A percentile compares a stretch with the other conserved stretches of the same genome.
Conservation (phyloP, 2,797 vertebrate genomes). For the Clamator glandarius region DNA sequence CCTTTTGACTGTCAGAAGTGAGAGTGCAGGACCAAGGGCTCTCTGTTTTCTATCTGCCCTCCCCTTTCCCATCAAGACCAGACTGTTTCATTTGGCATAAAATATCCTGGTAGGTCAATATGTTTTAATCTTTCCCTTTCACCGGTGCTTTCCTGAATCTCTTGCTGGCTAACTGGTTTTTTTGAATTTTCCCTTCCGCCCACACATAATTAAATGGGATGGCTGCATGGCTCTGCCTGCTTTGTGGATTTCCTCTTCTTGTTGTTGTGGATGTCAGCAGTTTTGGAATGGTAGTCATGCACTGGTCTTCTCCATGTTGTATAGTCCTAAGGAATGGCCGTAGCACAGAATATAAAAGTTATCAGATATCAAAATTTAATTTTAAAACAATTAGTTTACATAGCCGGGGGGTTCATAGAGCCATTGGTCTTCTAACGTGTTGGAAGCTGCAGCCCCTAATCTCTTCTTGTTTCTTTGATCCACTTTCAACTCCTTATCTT, state of each 20-base stretch:
- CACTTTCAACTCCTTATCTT: constrained; percentile 48
- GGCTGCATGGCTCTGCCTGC: constrained; percentile 35
- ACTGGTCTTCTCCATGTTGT: not conserved
- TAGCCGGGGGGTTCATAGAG: constrained; percentile 28
- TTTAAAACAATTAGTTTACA: not conserved
- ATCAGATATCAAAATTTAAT: not conserved
- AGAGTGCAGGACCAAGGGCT: not conserved
- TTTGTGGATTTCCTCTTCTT: constrained; percentile 63
- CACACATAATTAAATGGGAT: constrained; percentile 27
- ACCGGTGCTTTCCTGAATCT: constrained; percentile 7
- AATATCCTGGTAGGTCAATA: not conserved
- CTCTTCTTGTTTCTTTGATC: constrained; percentile 49
- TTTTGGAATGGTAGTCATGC: not conserved
- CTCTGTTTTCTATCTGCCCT: constrained; percentile 23
- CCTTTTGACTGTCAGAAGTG: constrained; percentile 35
- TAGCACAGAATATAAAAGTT: not conserved
- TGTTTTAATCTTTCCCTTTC: constrained; percentile 42
- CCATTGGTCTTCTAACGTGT: constrained; percentile 40
- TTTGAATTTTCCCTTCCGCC: constrained; percentile 20
- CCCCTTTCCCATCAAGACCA: constrained; percentile 44
- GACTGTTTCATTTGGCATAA: constrained; percentile 36
- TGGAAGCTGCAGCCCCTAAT: constrained; percentile 44
- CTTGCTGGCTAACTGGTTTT: constrained; percentile 35
- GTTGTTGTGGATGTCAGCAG: constrained; percentile 9
- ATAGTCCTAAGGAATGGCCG: not conserved